Evolutionary conservation across 2,888 invertebrate species (phyloP), one percentile per base, ranked within the genome.

Genomic region (Mythimna vitellina): DNA sequence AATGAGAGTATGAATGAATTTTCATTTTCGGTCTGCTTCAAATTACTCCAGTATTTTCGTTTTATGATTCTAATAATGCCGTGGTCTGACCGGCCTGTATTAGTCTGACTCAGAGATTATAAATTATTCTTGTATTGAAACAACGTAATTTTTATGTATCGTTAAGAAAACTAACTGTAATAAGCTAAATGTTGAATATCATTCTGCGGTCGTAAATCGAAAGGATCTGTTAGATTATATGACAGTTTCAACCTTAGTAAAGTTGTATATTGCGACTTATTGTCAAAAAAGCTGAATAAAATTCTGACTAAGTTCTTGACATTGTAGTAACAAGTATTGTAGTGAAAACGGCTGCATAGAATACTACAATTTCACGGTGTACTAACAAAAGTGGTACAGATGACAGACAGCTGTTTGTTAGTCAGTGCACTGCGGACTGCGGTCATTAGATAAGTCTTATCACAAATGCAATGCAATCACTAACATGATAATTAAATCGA

Each of bases 371-470:
- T 79, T 83, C 83, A 83, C 78, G 81, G 67, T 76, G 64, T 72
- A 77, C 64, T 80, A 82, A 78, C 80, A 78, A 73, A 60, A 65
- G 74, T 73, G 46, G 64, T 77, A 51, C 84, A 87, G 86, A 85
- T 89, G 87, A 91, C 83, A 87, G 86, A 87, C 89, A 90, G 89
- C 84, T 89, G 90, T 89, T 87, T 84, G 81, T 82, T 78, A 85
- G 83, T 79, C 81, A 82, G 80, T 49, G 53, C 53, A 74, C 79
- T 81, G 81, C 82, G 87, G 86, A 80, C 82, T 82, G 83, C 83
- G 87, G 86, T 85, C 82, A 81, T 58, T 75, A 88, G 91, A 91
- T 91, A 92, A 87, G 77, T 85, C 82, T 89, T 92, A 92, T 91
- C 89, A 81, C 80, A 76, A 89, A 83, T 82, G 83, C 84, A 82